A percentile compares a stretch with the other conserved stretches of the same genome.
These are phyloP conservation scores for Brachynemurus nebulosus DNA, from an alignment of 2,888 invertebrate species.

Conservation along the genomic window DNA sequence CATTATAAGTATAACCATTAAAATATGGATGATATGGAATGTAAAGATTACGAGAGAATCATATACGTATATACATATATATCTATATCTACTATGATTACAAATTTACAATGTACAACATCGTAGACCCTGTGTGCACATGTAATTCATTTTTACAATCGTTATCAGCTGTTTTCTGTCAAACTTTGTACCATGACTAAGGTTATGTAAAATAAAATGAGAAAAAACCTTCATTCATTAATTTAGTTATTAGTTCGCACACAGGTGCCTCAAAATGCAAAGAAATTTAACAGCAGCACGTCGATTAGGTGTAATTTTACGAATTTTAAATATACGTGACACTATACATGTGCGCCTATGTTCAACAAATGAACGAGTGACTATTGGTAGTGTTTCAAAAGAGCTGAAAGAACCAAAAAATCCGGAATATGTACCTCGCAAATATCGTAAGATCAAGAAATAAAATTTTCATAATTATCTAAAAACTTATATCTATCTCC, in stretches of 20 bases:
- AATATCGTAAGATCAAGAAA: slow-evolving; percentile 74
- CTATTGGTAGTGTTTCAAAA: slow-evolving; percentile 62
- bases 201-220: background rate
- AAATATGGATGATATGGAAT: too few relatives aligned
- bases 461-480: too few relatives aligned
- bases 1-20: too few relatives aligned
- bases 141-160: too few relatives aligned
- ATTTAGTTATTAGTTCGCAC: too few relatives aligned
- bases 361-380: slow-evolving; percentile 42
- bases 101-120: too few relatives aligned
- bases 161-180: slow-evolving; percentile 7
- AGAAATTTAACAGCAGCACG: background rate
- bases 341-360: slow-evolving; percentile 29
- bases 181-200: slow-evolving; percentile 5
- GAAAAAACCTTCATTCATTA: too few relatives aligned
- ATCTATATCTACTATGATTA: too few relatives aligned
- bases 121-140: too few relatives aligned
- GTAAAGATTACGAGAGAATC: too few relatives aligned
- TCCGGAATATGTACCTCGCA: slow-evolving; percentile 71
- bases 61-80: too few relatives aligned
- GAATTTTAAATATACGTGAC: background rate
- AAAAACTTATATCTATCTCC: slow-evolving; percentile 4
- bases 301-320: slow-evolving; percentile 4
- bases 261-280: slow-evolving; percentile 5
- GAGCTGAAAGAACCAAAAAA: slow-evolving; percentile 45